phyloP scores from a whole-genome alignment of 2,888 invertebrate species.

The Drosophila mulleri region DNA sequence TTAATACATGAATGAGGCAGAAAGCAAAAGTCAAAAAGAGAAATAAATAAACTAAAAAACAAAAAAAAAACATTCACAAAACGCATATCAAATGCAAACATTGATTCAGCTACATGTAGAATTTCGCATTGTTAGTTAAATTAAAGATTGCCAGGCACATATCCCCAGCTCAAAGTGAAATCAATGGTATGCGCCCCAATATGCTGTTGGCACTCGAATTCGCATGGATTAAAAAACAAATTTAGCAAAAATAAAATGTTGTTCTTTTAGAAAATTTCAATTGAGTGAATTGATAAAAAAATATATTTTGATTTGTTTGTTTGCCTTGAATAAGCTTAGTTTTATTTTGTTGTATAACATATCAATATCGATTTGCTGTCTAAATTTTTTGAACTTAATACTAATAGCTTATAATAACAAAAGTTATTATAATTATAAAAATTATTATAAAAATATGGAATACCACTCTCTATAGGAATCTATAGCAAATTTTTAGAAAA shows the following conservation, averaged over 20 bases:
- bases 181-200: neutral
- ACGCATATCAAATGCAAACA: slow-evolving; percentile 37
- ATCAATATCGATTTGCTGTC: no score
- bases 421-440: no score
- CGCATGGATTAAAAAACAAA: neutral
- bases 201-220: neutral
- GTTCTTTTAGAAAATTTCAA: neutral
- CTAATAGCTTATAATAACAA: no score
- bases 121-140: slow-evolving; percentile 6
- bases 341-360: neutral
- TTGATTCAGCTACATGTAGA: slow-evolving; percentile 17
- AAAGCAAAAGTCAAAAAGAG: slow-evolving; percentile 26
- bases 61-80: neutral
- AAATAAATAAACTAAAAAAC: slow-evolving; percentile 14
- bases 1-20: slow-evolving; percentile 45
- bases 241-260: neutral
- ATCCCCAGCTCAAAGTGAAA: slow-evolving; percentile 7
- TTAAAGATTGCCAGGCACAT: neutral
- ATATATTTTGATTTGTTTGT: neutral
- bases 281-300: neutral
- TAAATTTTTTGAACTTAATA: no score
- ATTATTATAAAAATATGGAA: no score
- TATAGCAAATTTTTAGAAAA: neutral
- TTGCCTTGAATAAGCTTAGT: neutral
- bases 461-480: no score